Evolutionary conservation across 1,140 invertebrate species (phyloP), one percentile per base, ranked within the genome.

Genomic region (Littorina saxatilis): DNA sequence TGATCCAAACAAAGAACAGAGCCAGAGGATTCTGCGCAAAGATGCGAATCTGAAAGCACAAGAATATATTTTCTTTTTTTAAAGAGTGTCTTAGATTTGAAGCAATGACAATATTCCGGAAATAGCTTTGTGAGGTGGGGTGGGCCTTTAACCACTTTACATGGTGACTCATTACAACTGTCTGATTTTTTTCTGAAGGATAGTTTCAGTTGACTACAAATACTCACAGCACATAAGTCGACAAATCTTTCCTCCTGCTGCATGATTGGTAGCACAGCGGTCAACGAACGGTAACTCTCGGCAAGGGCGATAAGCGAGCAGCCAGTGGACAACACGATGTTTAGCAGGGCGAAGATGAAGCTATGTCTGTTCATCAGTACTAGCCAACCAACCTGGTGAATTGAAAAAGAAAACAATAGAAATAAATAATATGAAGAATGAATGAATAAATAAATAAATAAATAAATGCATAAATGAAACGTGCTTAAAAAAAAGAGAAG

Each of bases 281-380:
- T 11, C 39, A 73, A 73, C 23, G 70, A n/a, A 11, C 43, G 43
- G 70, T 73, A 73, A 73, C 39, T 50, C 40, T 50, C 43, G n/a
- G 40, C n/a, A 39, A 73, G 37, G 39, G 37, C 5, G 70, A 73
- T 47, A 39, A 73, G 0, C 1, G 40, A n/a, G 40, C 70, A 73
- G 70, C 39, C 40, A 2, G 27, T 20, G 9, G 40, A 73, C 70
- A 73, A 23, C 70, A 52, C 13, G 2, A 50, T 2, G 20, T 50
- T 39, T 0, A 73, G 20, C 39, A 73, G 40, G 11, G 70, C 20
- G 70, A 73, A 73, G n/a, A 32, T 17, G n/a, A 73, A 11, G 43
- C 50, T 29, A 13, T 50, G 13, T 11, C 70, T 47, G 70, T 73
- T 43, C 27, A 73, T 29, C 70, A 73, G 39, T 43, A 73, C 40